Percentiles rank a stretch among this genome's conserved stretches.
phyloP scores from a whole-genome alignment of 2,797 vertebrate genomes.

The Tapera naevia region DNA sequence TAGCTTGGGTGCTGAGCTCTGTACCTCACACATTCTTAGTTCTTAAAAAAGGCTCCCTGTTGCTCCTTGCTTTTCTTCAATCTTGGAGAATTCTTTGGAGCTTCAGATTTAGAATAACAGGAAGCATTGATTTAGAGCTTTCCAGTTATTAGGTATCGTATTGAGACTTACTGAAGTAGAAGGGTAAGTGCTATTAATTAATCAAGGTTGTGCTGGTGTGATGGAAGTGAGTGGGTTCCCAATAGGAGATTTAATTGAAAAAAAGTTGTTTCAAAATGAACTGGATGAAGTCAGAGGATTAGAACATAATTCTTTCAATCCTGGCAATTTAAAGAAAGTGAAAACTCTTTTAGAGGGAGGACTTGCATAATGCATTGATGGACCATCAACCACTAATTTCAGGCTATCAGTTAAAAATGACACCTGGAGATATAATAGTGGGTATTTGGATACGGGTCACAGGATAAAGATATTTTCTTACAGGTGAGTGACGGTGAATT shows the following conservation, averaged over 20 bases:
- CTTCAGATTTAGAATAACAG: slow-evolving; percentile 48
- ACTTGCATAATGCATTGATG: slow-evolving; percentile 39
- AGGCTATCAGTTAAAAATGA: slow-evolving; percentile 13
- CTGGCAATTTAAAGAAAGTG: slow-evolving; percentile 60
- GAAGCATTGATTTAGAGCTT: slow-evolving; percentile 53
- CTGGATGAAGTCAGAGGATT: slow-evolving; percentile 66
- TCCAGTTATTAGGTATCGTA: slow-evolving; percentile 48
- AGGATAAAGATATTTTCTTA: slow-evolving; percentile 11
- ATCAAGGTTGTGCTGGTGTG: slow-evolving; percentile 39
- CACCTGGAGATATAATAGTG: neutral
- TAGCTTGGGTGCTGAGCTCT: neutral
- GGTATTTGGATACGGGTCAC: neutral
- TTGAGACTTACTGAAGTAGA: slow-evolving; percentile 39
- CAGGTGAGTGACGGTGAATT: neutral
- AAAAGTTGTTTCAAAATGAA: slow-evolving; percentile 71
- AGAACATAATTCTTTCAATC: slow-evolving; percentile 72
- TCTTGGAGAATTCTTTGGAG: slow-evolving; percentile 42
- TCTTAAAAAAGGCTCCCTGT: slow-evolving; percentile 18
- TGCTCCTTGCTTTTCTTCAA: neutral
- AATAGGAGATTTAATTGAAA: slow-evolving; percentile 71
- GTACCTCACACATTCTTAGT: neutral
- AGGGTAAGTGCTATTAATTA: slow-evolving; percentile 63
- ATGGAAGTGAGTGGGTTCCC: slow-evolving; percentile 53
- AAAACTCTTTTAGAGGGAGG: slow-evolving; percentile 38
- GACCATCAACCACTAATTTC: slow-evolving; percentile 51